Percentiles rank a stretch among this genome's conserved stretches.
These are phyloP conservation scores for Girardinichthys multiradiatus DNA, from an alignment of 2,113 vertebrate species.

Conservation along the genomic window DNA sequence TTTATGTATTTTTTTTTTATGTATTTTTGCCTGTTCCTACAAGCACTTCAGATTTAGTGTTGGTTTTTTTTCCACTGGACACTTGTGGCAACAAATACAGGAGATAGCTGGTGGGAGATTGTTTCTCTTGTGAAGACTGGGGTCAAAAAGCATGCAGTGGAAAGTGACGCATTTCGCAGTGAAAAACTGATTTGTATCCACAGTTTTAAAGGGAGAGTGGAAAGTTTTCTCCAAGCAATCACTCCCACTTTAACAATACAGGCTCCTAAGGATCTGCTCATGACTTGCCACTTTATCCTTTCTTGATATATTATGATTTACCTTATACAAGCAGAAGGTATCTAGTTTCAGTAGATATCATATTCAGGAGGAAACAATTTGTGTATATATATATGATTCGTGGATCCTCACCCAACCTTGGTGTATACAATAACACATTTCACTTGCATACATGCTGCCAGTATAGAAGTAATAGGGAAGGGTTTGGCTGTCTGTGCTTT, in stretches of 20 bases:
- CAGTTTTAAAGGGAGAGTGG: not conserved
- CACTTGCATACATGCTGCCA: conserved; percentile 27
- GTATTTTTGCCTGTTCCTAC: not conserved
- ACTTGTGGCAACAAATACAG: too few relatives aligned
- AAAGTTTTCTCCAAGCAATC: too few relatives aligned
- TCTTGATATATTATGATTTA: not conserved
- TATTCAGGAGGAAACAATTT: not conserved
- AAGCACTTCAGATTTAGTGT: too few relatives aligned
- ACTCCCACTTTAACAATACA: not conserved
- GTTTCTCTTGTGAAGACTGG: not conserved
- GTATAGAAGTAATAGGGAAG: conserved; percentile 35
- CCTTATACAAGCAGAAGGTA: not conserved
- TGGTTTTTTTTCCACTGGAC: too few relatives aligned
- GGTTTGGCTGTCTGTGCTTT: conserved; percentile 67
- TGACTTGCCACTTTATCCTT: not conserved
- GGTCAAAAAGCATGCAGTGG: not conserved
- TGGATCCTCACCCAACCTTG: too few relatives aligned
- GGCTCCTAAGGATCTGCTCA: not conserved
- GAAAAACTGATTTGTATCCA: not conserved
- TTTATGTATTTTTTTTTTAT: conserved; percentile 31
- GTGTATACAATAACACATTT: conserved; percentile 1
- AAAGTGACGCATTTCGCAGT: not conserved
- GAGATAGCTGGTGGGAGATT: not conserved
- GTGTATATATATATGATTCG: too few relatives aligned
- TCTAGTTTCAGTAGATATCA: not conserved